Base-by-base conservation (phyloP, 2,797 vertebrate species). In the Amniataba percoides region DNA sequence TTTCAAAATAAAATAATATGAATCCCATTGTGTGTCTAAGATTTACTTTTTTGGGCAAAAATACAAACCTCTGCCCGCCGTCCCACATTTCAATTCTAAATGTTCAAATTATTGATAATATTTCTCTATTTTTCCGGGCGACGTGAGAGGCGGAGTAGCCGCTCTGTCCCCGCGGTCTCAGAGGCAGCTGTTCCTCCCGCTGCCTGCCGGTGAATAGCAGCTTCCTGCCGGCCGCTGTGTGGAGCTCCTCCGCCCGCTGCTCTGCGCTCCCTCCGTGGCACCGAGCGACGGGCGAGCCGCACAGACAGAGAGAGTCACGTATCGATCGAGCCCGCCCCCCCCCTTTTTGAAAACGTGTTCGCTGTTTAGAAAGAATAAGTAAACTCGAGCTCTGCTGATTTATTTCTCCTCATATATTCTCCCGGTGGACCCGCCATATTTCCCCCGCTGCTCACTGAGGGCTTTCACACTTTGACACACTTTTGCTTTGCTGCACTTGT, bases 131-230 rank as follows among this genome's bases (percentile, higher is more conserved):
- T 59, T 34, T 39, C 1, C 27, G 7, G 18, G 43, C 13, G 13
- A 10, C 36, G 1, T 49, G 40, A 52, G 46, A 9, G 13, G 21
- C 43, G 12, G 3, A 11, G 49, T 16, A 59, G 67, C 57, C 78
- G 74, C 69, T 74, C 74, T 82, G 80, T 82, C 58, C 8, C 61
- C 18, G 10, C 2, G 23, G 68, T n/a, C 40, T 23, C 63, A 51
- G 70, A 10, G 60, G 88, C 81, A 73, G 90, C 83, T 90, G 87
- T 89, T 94, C 88, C 87, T 91, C 87, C 74, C 66, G 36, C 34
- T 9, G 36, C 58, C 51, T 27, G 69, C 87, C 82, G 88, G 93
- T 92, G 94, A 94, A 95, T 88, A 94, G 93, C 93, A 94, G 93
- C 89, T 78, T 74, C 55, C 78, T 57, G 74, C 61, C 82, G 88